Base-by-base conservation (phyloP, 2,113 vertebrate species). In the Oncorhynchus clarkii region DNA sequence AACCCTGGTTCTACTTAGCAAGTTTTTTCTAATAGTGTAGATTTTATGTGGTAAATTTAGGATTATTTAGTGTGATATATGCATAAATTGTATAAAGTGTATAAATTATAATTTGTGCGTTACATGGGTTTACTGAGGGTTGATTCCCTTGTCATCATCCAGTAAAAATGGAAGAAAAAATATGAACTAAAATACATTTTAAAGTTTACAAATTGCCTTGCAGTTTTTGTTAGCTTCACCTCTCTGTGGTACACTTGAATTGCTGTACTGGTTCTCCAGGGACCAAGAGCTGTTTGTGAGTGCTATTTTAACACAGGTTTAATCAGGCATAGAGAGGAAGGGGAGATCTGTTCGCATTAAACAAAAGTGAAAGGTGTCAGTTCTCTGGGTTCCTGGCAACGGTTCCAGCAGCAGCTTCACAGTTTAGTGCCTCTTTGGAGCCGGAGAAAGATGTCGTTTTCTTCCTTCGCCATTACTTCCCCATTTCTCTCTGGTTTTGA, bases 401-500 rank as follows among this genome's bases (percentile, higher is more conserved):
- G 26, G 34, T 57, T 39, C 54, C 31, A 67, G 70, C 12, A 27
- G 60, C 68, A 13, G 5, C 54, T 67, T 67, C 27, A 29, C 65
- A 29, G 65, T 27, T 14, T 16, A 29, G 18, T 24, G 20, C 39
- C 2, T 45, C 39, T 67, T 67, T 45, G 57, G 39, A 49, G 59
- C 29, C 69, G 49, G 64, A 24, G 45, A 72, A 48, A 39, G 22
- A 69, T 65, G 16, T 45, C 0, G 9, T 48, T 24, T 68, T 24
- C 62, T 79, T 67, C 72, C 72, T 49, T 24, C 48, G 14, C 48
- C 26, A 62, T 60, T 70, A 62, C 62, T 71, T 57, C 34, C 31
- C 72, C 39, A 75, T 77, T 71, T 66, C 74, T 75, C 70, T 85
- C 70, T 29, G 66, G 22, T 48, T 62, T 66, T 78, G 72, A 76